Base-by-base conservation (phyloP, 1,140 invertebrate species). In the Drosophila ananassae region DNA sequence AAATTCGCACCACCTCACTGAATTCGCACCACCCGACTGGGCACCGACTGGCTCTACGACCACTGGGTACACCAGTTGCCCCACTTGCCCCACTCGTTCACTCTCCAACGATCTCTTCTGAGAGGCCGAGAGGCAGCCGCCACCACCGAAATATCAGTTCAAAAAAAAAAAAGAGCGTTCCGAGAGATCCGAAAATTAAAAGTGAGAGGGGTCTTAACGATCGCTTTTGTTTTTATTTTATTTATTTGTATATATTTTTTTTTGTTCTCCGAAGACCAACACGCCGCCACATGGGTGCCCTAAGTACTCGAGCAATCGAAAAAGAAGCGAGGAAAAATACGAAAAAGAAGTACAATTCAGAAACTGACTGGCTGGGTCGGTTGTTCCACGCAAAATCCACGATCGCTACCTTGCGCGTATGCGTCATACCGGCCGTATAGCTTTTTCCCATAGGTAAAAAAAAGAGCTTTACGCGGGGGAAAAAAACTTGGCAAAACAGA, bases 361-460 rank as follows among this genome's bases (percentile, higher is more conserved):
- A 61, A 63, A 74, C 69, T 59, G 48, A 81, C 80, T 81, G 44
- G 48, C 56, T 58, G 56, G 25, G 44, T 80, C 73, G 71, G 76
- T 61, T 73, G 61, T 34, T 53, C 66, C 50, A 53, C 52, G 59
- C 72, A 72, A 64, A 53, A 64, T 51, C 46, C 59, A 50, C 72
- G 72, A 74, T 74, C 72, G 55, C 56, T 41, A 61, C 72, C 72
- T 48, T 53, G 54, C 67, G 61, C 44, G 34, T 68, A 89, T 85
- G 82, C 78, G 74, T 89, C 81, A 89, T 83, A 37, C 51, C 56
- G 28, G 12, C 66, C 83, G 64, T 71, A 57, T 52, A 85, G 77
- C 81, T 85, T 85, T 85, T 60, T 44, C 55, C 55, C 47, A 50
- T 54, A 66, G 41, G 75, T 74, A 57, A 46, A 30, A n/a, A 3